Percentiles rank a stretch among this genome's conserved stretches.
Conservation (phyloP, 2,797 vertebrate species). For the Momotus momota region DNA sequence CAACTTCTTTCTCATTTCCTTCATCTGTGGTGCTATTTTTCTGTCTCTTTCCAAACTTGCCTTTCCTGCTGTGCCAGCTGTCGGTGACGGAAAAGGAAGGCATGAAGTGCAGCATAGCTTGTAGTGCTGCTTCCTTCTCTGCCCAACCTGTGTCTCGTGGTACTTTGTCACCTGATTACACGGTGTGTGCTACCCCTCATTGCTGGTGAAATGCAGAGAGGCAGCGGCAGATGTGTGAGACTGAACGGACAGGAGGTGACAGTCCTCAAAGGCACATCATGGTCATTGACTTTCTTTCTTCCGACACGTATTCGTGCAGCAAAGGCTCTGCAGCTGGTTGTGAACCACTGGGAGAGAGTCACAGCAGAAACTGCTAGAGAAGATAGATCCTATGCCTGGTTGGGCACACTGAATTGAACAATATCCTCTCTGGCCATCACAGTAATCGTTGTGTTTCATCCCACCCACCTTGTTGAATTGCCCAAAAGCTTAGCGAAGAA, state of each 20-base stretch:
- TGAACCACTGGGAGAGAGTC: neutral
- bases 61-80: neutral
- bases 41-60: neutral
- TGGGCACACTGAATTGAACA: neutral
- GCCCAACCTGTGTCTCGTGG: neutral
- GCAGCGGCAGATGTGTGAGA: neutral
- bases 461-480: neutral
- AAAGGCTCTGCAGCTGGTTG: neutral
- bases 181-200: neutral
- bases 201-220: neutral
- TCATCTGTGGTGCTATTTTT: neutral
- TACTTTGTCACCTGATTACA: neutral
- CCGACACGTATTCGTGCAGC: neutral
- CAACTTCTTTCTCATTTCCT: neutral
- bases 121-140: neutral
- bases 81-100: neutral
- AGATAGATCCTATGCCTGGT: neutral
- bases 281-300: neutral
- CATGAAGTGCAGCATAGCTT: neutral
- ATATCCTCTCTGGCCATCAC: neutral
- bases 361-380: neutral
- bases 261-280: neutral
- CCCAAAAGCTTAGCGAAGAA: neutral
- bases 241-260: neutral
- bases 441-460: neutral